Percentiles rank a stretch among this genome's conserved stretches.
Conservation (phyloP, 2,113 vertebrate species). For the Caracal caracal region DNA sequence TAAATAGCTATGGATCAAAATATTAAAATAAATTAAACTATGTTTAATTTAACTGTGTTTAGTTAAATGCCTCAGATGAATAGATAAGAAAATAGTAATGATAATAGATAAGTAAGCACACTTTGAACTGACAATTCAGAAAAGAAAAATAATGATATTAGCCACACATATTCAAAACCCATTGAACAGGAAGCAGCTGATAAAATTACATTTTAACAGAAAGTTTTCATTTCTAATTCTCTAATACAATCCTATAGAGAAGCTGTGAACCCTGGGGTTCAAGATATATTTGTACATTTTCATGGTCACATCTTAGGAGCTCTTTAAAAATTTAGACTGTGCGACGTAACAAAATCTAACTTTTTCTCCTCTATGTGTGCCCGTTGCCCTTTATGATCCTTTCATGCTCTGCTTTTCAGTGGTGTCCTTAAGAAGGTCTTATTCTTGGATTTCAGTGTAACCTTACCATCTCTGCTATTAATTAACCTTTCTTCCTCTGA, state of each 20-base stretch:
- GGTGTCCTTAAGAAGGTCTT: background rate
- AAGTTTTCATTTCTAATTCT: background rate
- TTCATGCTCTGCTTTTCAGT: background rate
- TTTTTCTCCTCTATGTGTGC: background rate
- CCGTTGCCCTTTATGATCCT: background rate
- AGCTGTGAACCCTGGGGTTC: background rate
- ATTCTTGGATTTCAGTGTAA: conserved; percentile 32
- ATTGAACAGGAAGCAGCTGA: background rate
- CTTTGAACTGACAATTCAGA: background rate
- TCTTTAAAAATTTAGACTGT: conserved; percentile 44
- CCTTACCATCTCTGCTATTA: conserved; percentile 42
- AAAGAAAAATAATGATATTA: background rate
- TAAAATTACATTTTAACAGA: background rate
- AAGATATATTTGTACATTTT: background rate
- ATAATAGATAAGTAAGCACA: background rate
- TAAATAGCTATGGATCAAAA: background rate
- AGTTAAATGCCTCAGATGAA: background rate
- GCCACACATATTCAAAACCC: background rate
- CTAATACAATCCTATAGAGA: background rate
- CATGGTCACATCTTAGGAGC: background rate
- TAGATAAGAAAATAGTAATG: background rate
- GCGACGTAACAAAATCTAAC: background rate
- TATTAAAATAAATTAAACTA: background rate
- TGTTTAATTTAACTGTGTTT: background rate
- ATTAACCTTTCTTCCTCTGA: conserved; percentile 59